Base-by-base conservation (phyloP, 2,113 vertebrate genomes). In the Sterrhoptilus dennistouni region DNA sequence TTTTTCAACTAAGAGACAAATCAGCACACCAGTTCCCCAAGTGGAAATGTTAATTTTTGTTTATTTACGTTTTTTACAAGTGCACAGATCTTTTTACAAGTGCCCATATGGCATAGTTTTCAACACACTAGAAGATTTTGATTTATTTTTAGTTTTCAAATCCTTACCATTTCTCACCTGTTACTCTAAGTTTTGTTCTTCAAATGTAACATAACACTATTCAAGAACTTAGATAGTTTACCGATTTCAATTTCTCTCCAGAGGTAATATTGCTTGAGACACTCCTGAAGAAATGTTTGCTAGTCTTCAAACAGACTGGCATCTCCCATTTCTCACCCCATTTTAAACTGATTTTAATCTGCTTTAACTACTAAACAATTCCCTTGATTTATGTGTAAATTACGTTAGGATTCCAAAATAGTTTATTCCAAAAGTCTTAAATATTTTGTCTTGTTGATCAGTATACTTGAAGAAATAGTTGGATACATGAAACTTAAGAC, bases 101-200 rank as follows among this genome's bases (percentile, higher is more conserved):
- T 45, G 44, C 44, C 44, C 80, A 84, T 86, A 78, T 79, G 88
- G 40, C 7, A 3, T 38, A 53, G 38, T 38, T 90, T 89, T 81
- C 35, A 63, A 74, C 28, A 76, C 38, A 70, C 21, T 14, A 25
- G 6, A 68, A 59, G 42, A 60, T 77, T 94, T 77, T 12, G 8
- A 49, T 75, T 84, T 92, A 88, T 71, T 90, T 94, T 94, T 87
- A 81, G 31, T 53, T 91, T 89, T 64, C 29, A 75, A 69, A 35
- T 85, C 27, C 27, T 87, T 83, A 92, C 23, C 16, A 31, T 68
- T 74, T 87, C 70, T 92, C 65, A 84, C 56, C 84, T 59, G 64
- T 72, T 82, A 71, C 35, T 35, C n/a, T 36, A 50, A 66, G 50
- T 64, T 84, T 75, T 89, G 35, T 38, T 89, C 45, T 69, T 78